These are phyloP conservation scores for Yponomeuta sedellus DNA, from an alignment of 2,888 invertebrate genomes.

Conservation along the genomic window DNA sequence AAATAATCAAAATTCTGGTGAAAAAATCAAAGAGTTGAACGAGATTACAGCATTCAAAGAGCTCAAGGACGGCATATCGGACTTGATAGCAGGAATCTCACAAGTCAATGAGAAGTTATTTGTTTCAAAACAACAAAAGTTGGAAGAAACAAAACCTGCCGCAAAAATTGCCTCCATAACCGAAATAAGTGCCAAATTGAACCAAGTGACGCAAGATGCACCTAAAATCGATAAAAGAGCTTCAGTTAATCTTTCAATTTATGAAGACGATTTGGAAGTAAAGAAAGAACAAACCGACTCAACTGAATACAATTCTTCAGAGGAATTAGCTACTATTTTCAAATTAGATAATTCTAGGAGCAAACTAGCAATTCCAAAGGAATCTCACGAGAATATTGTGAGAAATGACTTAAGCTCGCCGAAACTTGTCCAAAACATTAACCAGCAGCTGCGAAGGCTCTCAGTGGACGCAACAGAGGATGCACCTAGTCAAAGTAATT, in stretches of 20 bases:
- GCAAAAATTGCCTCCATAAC: constrained; percentile 41
- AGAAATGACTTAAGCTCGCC: constrained; percentile 65
- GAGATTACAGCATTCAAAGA: constrained; percentile 70
- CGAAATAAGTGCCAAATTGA: constrained; percentile 52
- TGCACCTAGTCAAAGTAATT: constrained; percentile 64
- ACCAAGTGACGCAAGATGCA: constrained; percentile 42
- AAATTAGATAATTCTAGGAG: constrained; percentile 41
- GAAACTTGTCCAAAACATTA: constrained; percentile 63
- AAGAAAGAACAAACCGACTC: constrained; percentile 60
- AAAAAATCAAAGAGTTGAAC: constrained; percentile 52
- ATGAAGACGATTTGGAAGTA: constrained; percentile 61
- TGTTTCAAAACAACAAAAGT: constrained; percentile 40
- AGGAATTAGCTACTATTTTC: constrained; percentile 80
- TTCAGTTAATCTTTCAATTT: constrained; percentile 61
- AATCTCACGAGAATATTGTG: constrained; percentile 36
- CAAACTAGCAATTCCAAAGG: constrained; percentile 29
- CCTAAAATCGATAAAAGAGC: constrained; percentile 45
- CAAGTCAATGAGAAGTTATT: constrained; percentile 69
- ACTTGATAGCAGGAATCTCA: constrained; percentile 69
- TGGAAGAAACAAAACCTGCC: constrained; percentile 16
- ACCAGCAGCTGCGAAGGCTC: constrained; percentile 62
- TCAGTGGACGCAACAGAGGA: constrained; percentile 59
- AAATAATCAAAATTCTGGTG: neutral
- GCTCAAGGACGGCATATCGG: constrained; percentile 69
- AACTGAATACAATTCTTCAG: constrained; percentile 80